Base-by-base conservation (phyloP, 2,113 vertebrate species). In the Entelurus aequoreus region DNA sequence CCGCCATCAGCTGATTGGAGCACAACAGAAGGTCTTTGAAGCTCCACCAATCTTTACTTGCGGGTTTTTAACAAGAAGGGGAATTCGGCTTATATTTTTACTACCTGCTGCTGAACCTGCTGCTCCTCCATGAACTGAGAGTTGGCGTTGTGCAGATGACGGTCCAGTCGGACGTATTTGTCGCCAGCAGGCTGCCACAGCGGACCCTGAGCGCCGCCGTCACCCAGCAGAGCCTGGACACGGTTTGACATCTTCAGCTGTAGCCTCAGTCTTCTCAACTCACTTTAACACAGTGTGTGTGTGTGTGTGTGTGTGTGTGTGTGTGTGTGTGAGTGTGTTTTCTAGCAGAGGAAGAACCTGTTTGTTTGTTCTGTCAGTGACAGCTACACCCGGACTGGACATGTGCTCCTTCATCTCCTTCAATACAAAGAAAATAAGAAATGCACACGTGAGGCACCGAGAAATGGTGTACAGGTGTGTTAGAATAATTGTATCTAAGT, bases 351-450 rank as follows among this genome's bases (percentile, higher is more conserved):
- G n/a, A 46, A 12, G 8, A 21, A 97, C 97, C 94, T 96, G 94
- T 71, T 92, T 90, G 74, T 87, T 93, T 81, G 92, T 96, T 9
- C 87, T 92, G 69, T 98, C 95, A 42, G 88, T 68, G 57, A 92
- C 75, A 0, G 92, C 89, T 68, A 92, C 89, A 46, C 91, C 60
- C 36, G 94, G 93, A 78, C 92, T 88, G 4, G 92, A 92, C 96
- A 99, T 97, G 72, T 94, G 93, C 80, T 97, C 95, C 84, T 99
- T 99, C 95, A 99, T 98, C 47, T 96, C 92, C 97, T 99, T 73
- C 66, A 72, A 57, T 13, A 57, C 16, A 76, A 51, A 48, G 15
- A 76, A 49, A 48, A 47, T 16, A 54, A 12, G 12, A 36, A 21
- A 37, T 55, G 6, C 8, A 8, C 36, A 15, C 9, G 1, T 14